Base-by-base conservation (phyloP, 2,113 vertebrate species). In the Gymnorhina tibicen region DNA sequence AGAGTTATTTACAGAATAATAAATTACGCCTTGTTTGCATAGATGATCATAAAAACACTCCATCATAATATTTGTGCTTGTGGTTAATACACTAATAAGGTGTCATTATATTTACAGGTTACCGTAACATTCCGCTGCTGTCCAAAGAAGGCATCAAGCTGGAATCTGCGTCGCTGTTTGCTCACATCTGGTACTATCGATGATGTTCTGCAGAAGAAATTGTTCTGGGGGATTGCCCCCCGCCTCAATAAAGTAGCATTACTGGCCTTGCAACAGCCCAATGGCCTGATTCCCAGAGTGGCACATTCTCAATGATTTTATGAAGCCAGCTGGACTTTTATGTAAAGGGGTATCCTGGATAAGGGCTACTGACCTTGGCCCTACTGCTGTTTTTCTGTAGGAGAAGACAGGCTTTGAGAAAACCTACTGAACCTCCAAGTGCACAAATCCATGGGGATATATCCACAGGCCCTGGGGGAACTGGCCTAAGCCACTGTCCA, bases 151-250 rank as follows among this genome's bases (percentile, higher is more conserved):
- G 98, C 17, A 93, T 62, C 62, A 98, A 80, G 58, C 97, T 99
- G 33, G 97, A 98, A 80, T 96, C 98, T 42, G 98, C 99, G 50
- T 98, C 98, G 0, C 97, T 99, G 16, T 99, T 99, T 79, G 82
- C 98, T 79, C 98, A 98, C 32, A 56, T 98, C 41, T 98, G 98
- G 98, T 98, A 97, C 55, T 62, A 97, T 32, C 68, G 92, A 87
- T 49, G 94, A 42, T 8, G 39, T 8, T 55, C 42, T 68, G 53
- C 81, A 86, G 30, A 24, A 70, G 30, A 18, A 85, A 27, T 21
- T 30, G 11, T 14, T 58, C 66, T 68, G 60, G 52, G 63, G 12
- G 20, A 68, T 58, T 73, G 37, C 12, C 27, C 23, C 37, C 81
- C 37, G 1, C 55, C 81, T 69, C 82, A 98, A 98, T 98, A 98